A percentile compares a stretch with the other conserved stretches of the same genome.
phyloP scores from a whole-genome alignment of 2,888 invertebrate species.

The Spodoptera picta region DNA sequence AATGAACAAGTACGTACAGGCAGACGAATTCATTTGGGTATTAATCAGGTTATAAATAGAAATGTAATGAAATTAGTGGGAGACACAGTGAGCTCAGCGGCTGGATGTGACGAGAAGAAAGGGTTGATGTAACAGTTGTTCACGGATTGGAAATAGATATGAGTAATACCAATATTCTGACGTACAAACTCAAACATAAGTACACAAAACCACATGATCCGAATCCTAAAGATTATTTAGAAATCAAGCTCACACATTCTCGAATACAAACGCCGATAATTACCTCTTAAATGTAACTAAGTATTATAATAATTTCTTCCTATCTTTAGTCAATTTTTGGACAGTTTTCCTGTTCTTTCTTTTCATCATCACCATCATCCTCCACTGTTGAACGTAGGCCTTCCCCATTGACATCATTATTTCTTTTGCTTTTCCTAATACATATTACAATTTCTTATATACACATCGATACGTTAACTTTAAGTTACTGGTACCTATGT shows the following conservation, averaged over 20 bases:
- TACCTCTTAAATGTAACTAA: too few relatives aligned
- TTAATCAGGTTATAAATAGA: slow-evolving; percentile 28
- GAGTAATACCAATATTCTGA: slow-evolving; percentile 24
- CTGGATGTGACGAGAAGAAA: slow-evolving; percentile 14
- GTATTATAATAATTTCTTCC: slow-evolving; percentile 20
- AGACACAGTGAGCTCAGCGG: slow-evolving; percentile 9
- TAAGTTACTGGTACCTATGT: too few relatives aligned
- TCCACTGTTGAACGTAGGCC: too few relatives aligned
- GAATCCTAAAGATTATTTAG: slow-evolving; percentile 16
- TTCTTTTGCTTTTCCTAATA: too few relatives aligned
- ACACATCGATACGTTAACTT: too few relatives aligned
- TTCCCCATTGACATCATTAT: too few relatives aligned
- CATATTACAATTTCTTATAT: too few relatives aligned
- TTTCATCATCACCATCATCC: too few relatives aligned
- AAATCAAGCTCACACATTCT: slow-evolving; percentile 37
- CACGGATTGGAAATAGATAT: slow-evolving; percentile 31
- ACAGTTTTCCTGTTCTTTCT: too few relatives aligned
- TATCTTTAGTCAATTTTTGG: not conserved
- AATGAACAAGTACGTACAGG: slow-evolving; percentile 15
- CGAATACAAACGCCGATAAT: slow-evolving; percentile 2
- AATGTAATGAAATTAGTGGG: slow-evolving; percentile 18
- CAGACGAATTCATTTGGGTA: slow-evolving; percentile 21
- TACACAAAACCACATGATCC: too few relatives aligned
- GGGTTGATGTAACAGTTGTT: slow-evolving; percentile 33
- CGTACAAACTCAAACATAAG: slow-evolving; percentile 1